These are phyloP conservation scores for Syngnathoides biaculeatus DNA, from an alignment of 2,113 vertebrate species.

Conservation along the genomic window DNA sequence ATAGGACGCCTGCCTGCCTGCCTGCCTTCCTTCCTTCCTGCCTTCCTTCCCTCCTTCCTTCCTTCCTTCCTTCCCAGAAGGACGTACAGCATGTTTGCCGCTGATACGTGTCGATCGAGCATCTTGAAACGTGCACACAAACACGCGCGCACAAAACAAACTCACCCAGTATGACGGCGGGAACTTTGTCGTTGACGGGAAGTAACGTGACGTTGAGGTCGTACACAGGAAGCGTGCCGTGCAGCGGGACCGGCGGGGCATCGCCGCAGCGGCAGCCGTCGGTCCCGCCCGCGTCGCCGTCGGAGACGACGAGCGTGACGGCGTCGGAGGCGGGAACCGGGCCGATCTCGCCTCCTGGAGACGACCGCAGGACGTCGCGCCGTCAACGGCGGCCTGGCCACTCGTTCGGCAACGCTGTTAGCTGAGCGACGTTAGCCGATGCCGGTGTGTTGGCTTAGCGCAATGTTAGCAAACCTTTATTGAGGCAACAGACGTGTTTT, in stretches of 20 bases:
- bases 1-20: too few species aligned
- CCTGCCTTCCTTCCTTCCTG: too few species aligned
- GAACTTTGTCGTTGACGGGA: conserved; percentile 69
- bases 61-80: too few species aligned
- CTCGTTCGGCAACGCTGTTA: neutral
- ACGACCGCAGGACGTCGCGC: neutral
- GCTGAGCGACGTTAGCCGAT: neutral
- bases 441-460: too few species aligned
- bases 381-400: neutral
- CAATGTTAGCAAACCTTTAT: too few species aligned
- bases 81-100: neutral
- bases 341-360: conserved; percentile 73
- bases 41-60: too few species aligned
- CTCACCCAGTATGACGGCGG: conserved; percentile 51
- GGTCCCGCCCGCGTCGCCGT: conserved; percentile 51
- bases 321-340: conserved; percentile 36
- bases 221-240: conserved; percentile 69
- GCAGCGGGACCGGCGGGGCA: conserved; percentile 53
- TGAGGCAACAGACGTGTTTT: too few species aligned
- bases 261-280: conserved; percentile 65
- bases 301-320: conserved; percentile 70
- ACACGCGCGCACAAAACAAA: neutral
- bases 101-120: conserved; percentile 4
- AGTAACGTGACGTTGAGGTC: conserved; percentile 72
- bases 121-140: neutral